Evolutionary conservation across 2,888 invertebrate genomes (phyloP).

Genomic region (Drosophila paucipuncta): DNA sequence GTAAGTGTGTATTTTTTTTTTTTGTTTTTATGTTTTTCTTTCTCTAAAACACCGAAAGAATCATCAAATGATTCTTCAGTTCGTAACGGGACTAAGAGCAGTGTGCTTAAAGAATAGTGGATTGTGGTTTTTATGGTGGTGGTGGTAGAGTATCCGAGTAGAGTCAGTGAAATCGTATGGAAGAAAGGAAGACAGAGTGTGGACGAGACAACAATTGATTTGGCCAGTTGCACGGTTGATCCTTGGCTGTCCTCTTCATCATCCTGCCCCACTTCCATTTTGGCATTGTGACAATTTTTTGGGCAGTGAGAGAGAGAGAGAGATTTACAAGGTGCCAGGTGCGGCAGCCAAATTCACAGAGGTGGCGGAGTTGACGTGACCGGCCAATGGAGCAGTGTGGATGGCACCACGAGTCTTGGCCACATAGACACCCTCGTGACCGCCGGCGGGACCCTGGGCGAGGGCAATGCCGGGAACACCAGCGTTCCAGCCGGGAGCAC

Average conservation of each 20-base stretch:
- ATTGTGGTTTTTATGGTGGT: slow-evolving; percentile 29
- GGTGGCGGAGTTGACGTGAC: slow-evolving; percentile 84
- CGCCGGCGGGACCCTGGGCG: slow-evolving; percentile 78
- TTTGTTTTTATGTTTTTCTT: slow-evolving; percentile 8
- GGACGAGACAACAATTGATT: slow-evolving; percentile 39
- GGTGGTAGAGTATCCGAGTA: slow-evolving; percentile 69
- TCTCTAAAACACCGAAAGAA: slow-evolving; percentile 15
- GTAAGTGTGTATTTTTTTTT: slow-evolving; percentile 41
- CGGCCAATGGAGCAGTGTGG: slow-evolving; percentile 84
- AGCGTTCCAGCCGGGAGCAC: slow-evolving; percentile 83
- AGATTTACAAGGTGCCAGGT: slow-evolving; percentile 81
- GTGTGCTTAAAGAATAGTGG: slow-evolving; percentile 71
- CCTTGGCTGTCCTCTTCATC: slow-evolving; percentile 2
- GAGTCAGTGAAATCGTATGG: slow-evolving; percentile 65
- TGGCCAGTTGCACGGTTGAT: slow-evolving; percentile 27
- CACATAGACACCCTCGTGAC: slow-evolving; percentile 84
- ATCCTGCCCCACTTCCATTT: slow-evolving; percentile 47
- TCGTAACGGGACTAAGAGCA: slow-evolving; percentile 70
- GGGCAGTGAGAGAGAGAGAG: slow-evolving; percentile 5
- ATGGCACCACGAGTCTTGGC: slow-evolving; percentile 85
- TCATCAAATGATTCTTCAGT: slow-evolving; percentile 15
- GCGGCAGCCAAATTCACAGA: slow-evolving; percentile 84
- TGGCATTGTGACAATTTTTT: slow-evolving; percentile 50
- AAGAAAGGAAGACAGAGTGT: slow-evolving; percentile 39
- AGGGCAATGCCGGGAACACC: slow-evolving; percentile 84